Conservation (phyloP, 1,140 invertebrate species). For the Pseudomyrmex sp. region DNA sequence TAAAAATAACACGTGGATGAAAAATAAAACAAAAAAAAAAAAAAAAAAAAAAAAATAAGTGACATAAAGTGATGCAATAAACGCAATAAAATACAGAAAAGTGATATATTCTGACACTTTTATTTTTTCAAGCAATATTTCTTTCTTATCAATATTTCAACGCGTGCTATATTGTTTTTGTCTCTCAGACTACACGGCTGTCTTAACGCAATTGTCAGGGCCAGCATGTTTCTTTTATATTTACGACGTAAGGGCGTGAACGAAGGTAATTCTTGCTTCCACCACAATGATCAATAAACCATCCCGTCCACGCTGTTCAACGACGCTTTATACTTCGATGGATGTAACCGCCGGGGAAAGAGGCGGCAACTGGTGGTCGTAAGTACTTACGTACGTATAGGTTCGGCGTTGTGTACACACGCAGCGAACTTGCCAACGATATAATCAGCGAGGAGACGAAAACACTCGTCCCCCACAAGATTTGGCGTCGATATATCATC, state of each 20-base stretch:
- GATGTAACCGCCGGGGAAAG: slow-evolving; percentile 57
- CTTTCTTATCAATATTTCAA: not conserved
- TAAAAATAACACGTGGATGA: no score
- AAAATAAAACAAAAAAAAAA: no score
- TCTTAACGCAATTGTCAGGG: slow-evolving; percentile 42
- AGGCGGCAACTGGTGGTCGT: slow-evolving; percentile 71
- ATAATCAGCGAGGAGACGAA: slow-evolving; percentile 37
- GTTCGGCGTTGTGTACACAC: slow-evolving; percentile 18
- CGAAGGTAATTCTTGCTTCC: slow-evolving; percentile 59
- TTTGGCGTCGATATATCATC: slow-evolving; percentile 54
- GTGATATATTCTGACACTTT: not conserved
- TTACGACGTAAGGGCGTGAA: slow-evolving; percentile 51
- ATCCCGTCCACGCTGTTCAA: slow-evolving; percentile 46
- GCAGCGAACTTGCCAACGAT: slow-evolving; percentile 40
- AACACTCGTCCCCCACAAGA: slow-evolving; percentile 41
- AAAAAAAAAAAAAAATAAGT: not conserved
- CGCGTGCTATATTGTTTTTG: slow-evolving; percentile 13
- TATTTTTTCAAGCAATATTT: not conserved
- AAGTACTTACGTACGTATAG: slow-evolving; percentile 59
- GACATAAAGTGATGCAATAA: not conserved
- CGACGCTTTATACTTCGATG: slow-evolving; percentile 60
- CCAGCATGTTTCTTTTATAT: slow-evolving; percentile 48
- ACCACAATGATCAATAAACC: slow-evolving; percentile 61
- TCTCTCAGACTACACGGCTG: not conserved
- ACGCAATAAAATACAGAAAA: not conserved